Evolutionary conservation across 2,888 invertebrate species (phyloP), one percentile per base, ranked within the genome.

Genomic region (Drosophila mayaguana): DNA sequence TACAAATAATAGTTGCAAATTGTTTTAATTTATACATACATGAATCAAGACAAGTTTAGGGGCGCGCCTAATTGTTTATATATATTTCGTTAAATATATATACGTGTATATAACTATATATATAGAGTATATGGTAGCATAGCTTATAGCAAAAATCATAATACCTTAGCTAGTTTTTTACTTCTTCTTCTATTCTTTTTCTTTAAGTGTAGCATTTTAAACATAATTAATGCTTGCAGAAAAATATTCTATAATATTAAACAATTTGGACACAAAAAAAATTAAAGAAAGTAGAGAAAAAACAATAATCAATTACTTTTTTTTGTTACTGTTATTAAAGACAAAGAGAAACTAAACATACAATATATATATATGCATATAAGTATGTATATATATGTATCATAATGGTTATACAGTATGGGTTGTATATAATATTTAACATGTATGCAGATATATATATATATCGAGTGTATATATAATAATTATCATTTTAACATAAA

Each of bases 131-230:
- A 53, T 80, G 55, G 72, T 56, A 84, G 86, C 69, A 81, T 83
- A 84, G 84, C 84, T 84, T 84, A 84, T 78, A 84, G 88, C 88
- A 83, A 73, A 80, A 84, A 88, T 88, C 81, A 85, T 84, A 88
- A 84, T 84, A 85, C 86, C 76, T 84, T 85, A 76, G 76, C 88
- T 63, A 43, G 45, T 53, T 38, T 25, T 34, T 12, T n/a, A 28
- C 28, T 28, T 28, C 8, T 50, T 32, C 7, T 51, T 20, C 51
- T 22, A 18, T 32, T 20, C 32, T 18, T 50, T 22, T 53, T 20
- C 34, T 36, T 48, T 48, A 45, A 20, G 46, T 60, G 51, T 40
- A 55, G 66, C 46, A 65, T 66, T 51, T 32, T 66, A 51, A 59
- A 63, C 53, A 63, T 57, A 66, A 63, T 74, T 57, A 70, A 65